phyloP scores from a whole-genome alignment of 2,797 vertebrate species.

The Lycodopsis pacificus region DNA sequence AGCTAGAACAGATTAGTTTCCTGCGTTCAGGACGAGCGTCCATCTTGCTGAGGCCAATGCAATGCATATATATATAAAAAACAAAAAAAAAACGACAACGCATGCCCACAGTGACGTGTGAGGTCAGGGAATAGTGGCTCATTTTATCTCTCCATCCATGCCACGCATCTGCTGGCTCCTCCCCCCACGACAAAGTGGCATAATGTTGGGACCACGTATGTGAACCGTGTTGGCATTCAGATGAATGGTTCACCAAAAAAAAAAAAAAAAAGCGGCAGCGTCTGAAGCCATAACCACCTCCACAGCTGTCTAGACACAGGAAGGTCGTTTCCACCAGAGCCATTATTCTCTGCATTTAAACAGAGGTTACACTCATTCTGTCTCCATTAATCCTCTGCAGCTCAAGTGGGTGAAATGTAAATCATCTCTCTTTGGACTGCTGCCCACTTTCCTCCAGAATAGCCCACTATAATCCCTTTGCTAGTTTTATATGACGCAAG shows the following conservation, averaged over 20 bases:
- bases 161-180: neutral
- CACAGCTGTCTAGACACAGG: constrained; percentile 68
- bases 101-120: neutral
- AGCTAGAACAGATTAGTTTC: neutral
- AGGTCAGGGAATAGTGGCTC: neutral
- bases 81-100: neutral
- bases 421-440: constrained; percentile 30
- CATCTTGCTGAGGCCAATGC: neutral
- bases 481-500: neutral
- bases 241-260: constrained; percentile 23
- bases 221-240: constrained; percentile 43
- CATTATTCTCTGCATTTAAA: constrained; percentile 68
- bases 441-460: constrained; percentile 23
- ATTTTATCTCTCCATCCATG: neutral
- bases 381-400: constrained; percentile 62
- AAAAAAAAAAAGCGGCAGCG: constrained; percentile 9
- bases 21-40: neutral
- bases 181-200: neutral
- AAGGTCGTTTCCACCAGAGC: constrained; percentile 65
- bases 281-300: constrained; percentile 53
- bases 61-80: neutral
- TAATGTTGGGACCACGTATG: constrained; percentile 19
- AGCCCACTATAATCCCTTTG: neutral
- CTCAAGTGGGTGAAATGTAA: constrained; percentile 47
- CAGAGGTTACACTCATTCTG: constrained; percentile 62